Evolutionary conservation across 2,797 vertebrate species (phyloP).

Genomic region (Syncerus caffer): DNA sequence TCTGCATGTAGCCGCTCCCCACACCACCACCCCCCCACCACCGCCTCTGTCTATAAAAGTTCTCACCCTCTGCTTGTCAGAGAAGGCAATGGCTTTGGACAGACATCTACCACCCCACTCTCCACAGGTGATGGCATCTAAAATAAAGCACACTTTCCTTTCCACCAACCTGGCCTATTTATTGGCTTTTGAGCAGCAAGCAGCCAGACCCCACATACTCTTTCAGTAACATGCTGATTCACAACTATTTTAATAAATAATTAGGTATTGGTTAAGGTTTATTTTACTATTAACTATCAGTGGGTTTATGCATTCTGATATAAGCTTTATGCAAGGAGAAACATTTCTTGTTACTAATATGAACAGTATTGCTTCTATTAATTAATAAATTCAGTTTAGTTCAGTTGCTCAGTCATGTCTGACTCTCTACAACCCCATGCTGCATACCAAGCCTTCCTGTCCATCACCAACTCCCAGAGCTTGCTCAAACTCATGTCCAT

Average conservation of each 20-base stretch:
- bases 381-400: not conserved
- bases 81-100: not conserved
- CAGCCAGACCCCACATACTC: not conserved
- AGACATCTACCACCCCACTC: not conserved
- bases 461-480: not conserved
- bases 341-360: not conserved
- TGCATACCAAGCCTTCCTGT: not conserved
- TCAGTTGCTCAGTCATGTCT: not conserved
- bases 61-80: not conserved
- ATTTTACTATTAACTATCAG: not conserved
- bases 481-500: not conserved
- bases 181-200: not conserved
- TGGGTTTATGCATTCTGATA: not conserved
- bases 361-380: not conserved
- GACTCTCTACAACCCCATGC: not conserved
- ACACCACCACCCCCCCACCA: too few relatives aligned
- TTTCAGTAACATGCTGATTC: not conserved
- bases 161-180: not conserved
- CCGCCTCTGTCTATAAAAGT: too few relatives aligned
- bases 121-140: not conserved
- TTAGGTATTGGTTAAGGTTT: not conserved
- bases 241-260: not conserved
- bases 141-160: not conserved
- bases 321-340: not conserved
- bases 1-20: too few relatives aligned